phyloP scores from a whole-genome alignment of 2,797 vertebrate species.

The Xerus rutilus region DNA sequence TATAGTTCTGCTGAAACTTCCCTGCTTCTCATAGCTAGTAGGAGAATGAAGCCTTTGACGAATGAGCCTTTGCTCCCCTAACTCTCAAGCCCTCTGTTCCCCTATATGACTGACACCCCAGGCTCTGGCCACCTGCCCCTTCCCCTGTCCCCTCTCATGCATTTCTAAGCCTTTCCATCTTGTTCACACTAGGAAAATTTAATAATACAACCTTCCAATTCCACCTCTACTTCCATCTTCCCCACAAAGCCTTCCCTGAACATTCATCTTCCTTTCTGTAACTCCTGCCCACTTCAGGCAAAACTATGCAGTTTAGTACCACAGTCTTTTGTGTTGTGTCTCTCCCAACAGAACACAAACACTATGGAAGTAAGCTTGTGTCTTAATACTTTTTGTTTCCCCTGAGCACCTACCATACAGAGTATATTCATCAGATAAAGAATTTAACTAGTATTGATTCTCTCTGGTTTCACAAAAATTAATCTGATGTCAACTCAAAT shows the following conservation, averaged over 20 bases:
- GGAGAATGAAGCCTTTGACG: neutral
- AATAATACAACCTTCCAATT: neutral
- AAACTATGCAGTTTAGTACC: neutral
- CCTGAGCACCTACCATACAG: neutral
- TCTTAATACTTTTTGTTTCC: neutral
- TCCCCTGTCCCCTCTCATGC: neutral
- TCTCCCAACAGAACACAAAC: neutral
- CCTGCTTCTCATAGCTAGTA: neutral
- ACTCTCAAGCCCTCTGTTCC: neutral
- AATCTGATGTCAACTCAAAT: neutral
- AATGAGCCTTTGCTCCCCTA: neutral
- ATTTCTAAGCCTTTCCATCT: neutral
- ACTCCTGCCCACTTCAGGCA: neutral
- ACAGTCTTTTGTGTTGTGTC: neutral
- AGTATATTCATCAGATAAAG: neutral
- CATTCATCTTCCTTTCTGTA: neutral
- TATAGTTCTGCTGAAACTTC: neutral
- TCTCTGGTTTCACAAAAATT: constrained; percentile 1
- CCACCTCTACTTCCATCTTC: neutral
- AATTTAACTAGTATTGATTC: neutral
- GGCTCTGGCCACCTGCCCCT: neutral
- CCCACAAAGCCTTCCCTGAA: neutral
- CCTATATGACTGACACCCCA: neutral
- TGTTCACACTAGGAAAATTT: neutral
- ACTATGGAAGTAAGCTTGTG: neutral